Base-by-base conservation (phyloP, 2,113 vertebrate genomes). In the Tyrannus savana region DNA sequence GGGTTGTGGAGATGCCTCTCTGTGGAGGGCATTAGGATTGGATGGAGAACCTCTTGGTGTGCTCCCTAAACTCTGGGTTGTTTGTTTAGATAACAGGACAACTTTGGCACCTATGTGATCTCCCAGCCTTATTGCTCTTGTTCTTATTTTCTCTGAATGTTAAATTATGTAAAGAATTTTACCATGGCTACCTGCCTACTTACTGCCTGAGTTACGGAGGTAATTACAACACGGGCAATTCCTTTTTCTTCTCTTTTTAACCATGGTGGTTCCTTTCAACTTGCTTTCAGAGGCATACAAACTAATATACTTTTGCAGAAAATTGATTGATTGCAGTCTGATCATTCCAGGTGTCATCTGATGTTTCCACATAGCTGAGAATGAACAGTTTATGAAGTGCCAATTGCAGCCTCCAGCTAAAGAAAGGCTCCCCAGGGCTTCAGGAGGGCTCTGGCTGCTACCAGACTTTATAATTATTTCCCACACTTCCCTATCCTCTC, bases 271-370 rank as follows among this genome's bases (percentile, higher is more conserved):
- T 94, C 52, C 92, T 97, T 96, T 97, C 83, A 89, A 94, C 62
- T 71, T 80, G 28, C 60, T 96, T 96, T 96, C 90, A 92, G 90
- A 83, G 83, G 90, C 82, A 74, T 52, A 69, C 66, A 88, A 74
- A 88, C 93, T 90, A 97, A 96, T 84, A 91, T 49, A 74, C 73
- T 96, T 91, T 84, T 58, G n/a, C 72, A 95, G 68, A 85, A 95
- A 98, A 97, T 96, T 97, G 97, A 97, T 98, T 98, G 87, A 97
- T 97, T 97, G 94, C 92, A 96, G 90, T 93, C 95, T 97, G 96
- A 97, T 95, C 93, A 96, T 87, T 95, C 80, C 95, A 97, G 96
- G 96, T 95, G 82, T 89, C 46, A 13, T 95, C 92, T 97, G 95
- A 96, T 91, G 89, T 93, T 98, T 97, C 90, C 84, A 94, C 85